phyloP scores from a whole-genome alignment of 2,888 invertebrate species.

The Drosophila imparisetae region DNA sequence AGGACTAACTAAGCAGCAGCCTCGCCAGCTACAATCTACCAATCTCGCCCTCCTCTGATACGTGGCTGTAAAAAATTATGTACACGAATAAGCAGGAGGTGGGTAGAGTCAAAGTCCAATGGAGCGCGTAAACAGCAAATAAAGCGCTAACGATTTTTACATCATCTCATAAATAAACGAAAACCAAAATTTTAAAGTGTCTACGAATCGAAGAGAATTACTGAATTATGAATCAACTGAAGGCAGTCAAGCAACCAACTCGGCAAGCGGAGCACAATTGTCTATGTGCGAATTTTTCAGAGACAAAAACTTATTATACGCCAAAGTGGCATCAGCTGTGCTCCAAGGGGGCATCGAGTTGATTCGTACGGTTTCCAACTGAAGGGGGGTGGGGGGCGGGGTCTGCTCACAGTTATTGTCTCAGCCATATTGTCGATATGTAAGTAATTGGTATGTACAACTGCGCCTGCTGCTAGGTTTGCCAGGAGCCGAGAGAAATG shows the following conservation, averaged over 20 bases:
- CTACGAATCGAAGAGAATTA: conserved; percentile 32
- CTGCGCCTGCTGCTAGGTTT: conserved; percentile 61
- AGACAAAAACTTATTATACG: conserved; percentile 74
- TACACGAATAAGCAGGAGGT: conserved; percentile 68
- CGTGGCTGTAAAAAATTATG: conserved; percentile 74
- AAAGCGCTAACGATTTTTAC: conserved; percentile 58
- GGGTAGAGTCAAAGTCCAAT: conserved; percentile 44
- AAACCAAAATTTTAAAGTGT: conserved; percentile 54
- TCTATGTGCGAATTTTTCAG: conserved; percentile 33
- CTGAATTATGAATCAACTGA: conserved; percentile 61
- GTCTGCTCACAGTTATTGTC: conserved; percentile 53
- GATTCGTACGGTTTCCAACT: not conserved
- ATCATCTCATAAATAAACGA: conserved; percentile 54
- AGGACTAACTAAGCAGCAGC: conserved; percentile 73
- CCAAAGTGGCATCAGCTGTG: conserved; percentile 56
- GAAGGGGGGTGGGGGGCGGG: not conserved
- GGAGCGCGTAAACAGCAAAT: conserved; percentile 76
- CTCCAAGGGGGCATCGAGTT: not conserved
- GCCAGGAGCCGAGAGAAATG: conserved; percentile 58
- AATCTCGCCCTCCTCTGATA: conserved; percentile 47
- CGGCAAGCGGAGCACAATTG: conserved; percentile 51
- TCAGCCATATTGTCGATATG: conserved; percentile 72
- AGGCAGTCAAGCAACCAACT: conserved; percentile 25
- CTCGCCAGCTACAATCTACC: not conserved
- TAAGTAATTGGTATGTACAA: conserved; percentile 77